Percentiles rank a stretch among this genome's conserved stretches.
phyloP scores from a whole-genome alignment of 1,140 invertebrate genomes.

The Pteromalus puparum region DNA sequence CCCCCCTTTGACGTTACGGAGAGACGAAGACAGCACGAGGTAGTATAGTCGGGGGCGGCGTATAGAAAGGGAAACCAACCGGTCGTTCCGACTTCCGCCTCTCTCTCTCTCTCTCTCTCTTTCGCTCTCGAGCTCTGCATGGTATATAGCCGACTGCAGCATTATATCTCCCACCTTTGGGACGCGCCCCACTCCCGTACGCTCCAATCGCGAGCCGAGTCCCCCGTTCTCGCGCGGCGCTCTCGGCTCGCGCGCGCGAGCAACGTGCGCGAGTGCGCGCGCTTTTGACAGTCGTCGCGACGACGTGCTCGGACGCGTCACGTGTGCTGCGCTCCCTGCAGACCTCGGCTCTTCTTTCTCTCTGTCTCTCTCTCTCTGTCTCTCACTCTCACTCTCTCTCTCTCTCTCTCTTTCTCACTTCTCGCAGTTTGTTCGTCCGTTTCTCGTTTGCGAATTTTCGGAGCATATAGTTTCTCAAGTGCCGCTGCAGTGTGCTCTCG shows the following conservation, averaged over 20 bases:
- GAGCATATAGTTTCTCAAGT: too few species aligned
- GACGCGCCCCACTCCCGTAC: not conserved
- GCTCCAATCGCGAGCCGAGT: conserved; percentile 17
- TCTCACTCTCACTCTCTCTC: conserved; percentile 13
- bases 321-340: conserved; percentile 52
- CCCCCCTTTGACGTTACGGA: not conserved
- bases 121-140: conserved; percentile 12
- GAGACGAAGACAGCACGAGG: conserved; percentile 40
- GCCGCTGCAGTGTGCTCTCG: too few species aligned
- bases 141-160: too few species aligned
- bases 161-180: not conserved
- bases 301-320: conserved; percentile 52
- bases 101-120: not conserved
- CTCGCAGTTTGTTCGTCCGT: too few species aligned
- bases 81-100: conserved; percentile 34
- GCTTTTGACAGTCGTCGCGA: conserved; percentile 56
- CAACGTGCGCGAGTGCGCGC: conserved; percentile 43
- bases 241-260: conserved; percentile 60
- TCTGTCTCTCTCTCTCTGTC: not conserved
- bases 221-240: conserved; percentile 44
- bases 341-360: not conserved
- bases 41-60: conserved; percentile 51
- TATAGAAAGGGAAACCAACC: conserved; percentile 35
- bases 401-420: not conserved
- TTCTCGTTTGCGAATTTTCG: too few species aligned